Conservation (phyloP, 2,113 vertebrate genomes). For the Actenoides lindsayi region DNA sequence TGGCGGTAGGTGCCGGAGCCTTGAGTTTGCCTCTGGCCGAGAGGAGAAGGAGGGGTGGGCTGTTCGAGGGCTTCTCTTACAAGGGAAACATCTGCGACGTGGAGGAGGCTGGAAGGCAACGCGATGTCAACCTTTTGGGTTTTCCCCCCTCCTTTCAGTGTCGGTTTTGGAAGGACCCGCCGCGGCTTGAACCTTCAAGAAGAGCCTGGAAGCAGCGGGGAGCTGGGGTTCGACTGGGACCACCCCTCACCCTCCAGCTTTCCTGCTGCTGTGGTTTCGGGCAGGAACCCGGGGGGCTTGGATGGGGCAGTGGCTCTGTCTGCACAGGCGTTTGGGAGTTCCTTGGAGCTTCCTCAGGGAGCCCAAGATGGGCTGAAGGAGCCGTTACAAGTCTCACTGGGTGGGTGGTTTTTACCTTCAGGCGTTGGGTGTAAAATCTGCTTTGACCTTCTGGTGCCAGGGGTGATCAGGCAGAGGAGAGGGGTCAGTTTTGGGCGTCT, state of each 20-base stretch:
- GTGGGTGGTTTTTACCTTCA: background rate
- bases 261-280: background rate
- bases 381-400: background rate
- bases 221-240: background rate
- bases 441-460: background rate
- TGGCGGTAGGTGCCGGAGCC: background rate
- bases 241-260: background rate
- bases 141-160: background rate
- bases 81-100: conserved; percentile 22
- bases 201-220: background rate
- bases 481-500: background rate
- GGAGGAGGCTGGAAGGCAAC: background rate
- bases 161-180: background rate
- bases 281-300: accelerated
- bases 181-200: background rate
- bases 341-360: background rate
- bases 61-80: conserved; percentile 14
- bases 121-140: conserved; percentile 20
- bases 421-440: background rate
- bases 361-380: background rate
- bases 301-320: background rate
- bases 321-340: background rate
- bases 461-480: background rate
- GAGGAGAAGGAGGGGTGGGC: background rate
- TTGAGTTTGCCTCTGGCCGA: background rate